phyloP scores from a whole-genome alignment of 30 jellyfish, hydroid and myxozoan genomes.

The Aurelia aurita complex sp. Pacific region DNA sequence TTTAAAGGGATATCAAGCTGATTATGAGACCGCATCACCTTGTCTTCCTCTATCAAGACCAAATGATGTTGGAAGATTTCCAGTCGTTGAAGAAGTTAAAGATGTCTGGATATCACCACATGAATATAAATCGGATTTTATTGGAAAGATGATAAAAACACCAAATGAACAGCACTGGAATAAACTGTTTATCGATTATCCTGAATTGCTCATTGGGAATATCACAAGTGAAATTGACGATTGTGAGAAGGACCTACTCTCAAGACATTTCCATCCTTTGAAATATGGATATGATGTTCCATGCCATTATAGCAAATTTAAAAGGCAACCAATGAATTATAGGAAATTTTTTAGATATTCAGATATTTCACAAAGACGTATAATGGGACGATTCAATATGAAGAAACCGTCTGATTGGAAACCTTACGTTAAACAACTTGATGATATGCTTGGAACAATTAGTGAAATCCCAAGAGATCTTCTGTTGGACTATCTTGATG shows the following conservation, averaged over 20 bases:
- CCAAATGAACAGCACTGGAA: conserved; percentile 20
- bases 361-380: not conserved
- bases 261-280: conserved; percentile 53
- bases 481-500: conserved; percentile 57
- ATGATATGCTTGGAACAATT: conserved; percentile 13
- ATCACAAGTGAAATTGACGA: conserved; percentile 1
- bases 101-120: conserved; percentile 50
- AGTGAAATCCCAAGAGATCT: conserved; percentile 62
- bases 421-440: conserved; percentile 4
- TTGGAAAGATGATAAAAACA: conserved; percentile 24
- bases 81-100: conserved; percentile 12
- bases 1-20: not conserved
- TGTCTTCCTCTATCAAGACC: conserved; percentile 37
- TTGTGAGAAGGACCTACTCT: not conserved
- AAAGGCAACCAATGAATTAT: conserved; percentile 21
- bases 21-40: not conserved
- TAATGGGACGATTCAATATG: conserved; percentile 14
- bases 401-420: conserved; percentile 2
- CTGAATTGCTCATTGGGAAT: conserved; percentile 37
- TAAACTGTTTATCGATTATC: conserved; percentile 30
- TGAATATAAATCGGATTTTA: not conserved
- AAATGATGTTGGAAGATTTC: conserved; percentile 1
- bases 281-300: conserved; percentile 40
- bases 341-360: conserved; percentile 2
- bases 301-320: not conserved